Evolutionary conservation across 2,888 invertebrate species (phyloP).

Genomic region (Rotaria macrura): DNA sequence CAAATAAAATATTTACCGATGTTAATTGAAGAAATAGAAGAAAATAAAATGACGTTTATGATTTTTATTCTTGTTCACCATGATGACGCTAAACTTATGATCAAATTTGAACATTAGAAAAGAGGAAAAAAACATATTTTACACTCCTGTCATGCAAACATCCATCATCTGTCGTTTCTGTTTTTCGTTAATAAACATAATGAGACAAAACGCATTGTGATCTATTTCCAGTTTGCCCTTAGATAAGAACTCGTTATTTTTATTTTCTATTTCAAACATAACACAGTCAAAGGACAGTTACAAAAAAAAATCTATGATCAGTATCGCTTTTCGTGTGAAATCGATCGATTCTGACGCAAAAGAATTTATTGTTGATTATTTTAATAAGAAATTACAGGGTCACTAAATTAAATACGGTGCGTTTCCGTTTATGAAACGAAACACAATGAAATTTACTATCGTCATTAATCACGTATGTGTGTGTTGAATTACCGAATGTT

Average conservation of each 20-base stretch:
- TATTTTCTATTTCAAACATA: not conserved
- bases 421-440: not conserved
- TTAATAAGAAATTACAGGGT: not conserved
- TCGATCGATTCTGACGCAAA: too few species aligned
- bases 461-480: too few species aligned
- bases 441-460: too few species aligned
- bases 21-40: too few species aligned
- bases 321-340: not conserved
- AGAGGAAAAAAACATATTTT: not conserved
- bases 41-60: too few species aligned
- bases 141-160: not conserved
- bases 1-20: too few species aligned
- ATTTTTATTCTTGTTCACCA: not conserved
- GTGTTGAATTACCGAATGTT: too few species aligned
- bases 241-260: not conserved
- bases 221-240: not conserved
- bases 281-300: not conserved
- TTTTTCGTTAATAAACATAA: not conserved
- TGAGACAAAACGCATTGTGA: not conserved
- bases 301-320: not conserved
- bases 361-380: too few species aligned
- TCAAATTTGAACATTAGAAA: not conserved
- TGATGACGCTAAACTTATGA: not conserved
- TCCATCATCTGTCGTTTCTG: not conserved
- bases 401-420: not conserved